Conservation (phyloP, 2,113 vertebrate genomes). For the Xerus inauris region DNA sequence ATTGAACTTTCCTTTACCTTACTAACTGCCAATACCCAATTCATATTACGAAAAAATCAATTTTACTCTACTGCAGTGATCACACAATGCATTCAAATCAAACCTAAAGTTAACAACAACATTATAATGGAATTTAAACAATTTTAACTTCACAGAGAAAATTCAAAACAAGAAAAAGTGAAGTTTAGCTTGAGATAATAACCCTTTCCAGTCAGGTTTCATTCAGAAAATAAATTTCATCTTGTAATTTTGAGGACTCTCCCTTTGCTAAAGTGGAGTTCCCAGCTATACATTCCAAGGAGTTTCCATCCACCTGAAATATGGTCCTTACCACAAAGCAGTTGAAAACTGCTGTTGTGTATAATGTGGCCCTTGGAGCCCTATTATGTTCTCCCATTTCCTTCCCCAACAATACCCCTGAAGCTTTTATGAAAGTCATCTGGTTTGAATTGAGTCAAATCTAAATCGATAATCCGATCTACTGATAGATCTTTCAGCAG, state of each 20-base stretch:
- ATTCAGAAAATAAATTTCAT: not conserved
- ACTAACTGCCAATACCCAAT: not conserved
- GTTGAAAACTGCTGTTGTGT: not conserved
- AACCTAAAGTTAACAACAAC: not conserved
- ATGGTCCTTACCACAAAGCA: not conserved
- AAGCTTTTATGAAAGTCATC: not conserved
- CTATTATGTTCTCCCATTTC: not conserved
- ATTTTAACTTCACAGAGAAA: not conserved
- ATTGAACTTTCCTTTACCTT: not conserved
- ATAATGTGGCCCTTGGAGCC: not conserved
- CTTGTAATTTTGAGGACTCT: not conserved
- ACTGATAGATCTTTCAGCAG: not conserved
- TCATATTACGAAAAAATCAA: not conserved
- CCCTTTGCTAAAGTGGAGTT: not conserved
- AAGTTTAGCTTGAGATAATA: slow-evolving; percentile 3
- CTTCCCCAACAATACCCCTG: not conserved
- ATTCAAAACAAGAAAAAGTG: not conserved
- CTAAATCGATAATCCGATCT: not conserved
- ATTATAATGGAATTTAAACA: not conserved
- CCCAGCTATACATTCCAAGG: not conserved
- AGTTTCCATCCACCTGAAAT: not conserved
- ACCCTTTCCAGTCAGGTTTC: not conserved
- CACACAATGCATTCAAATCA: not conserved
- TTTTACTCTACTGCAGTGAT: not conserved
- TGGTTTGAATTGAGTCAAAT: slow-evolving; percentile 39